Percentiles rank a stretch among this genome's conserved stretches.
Evolutionary conservation across 2,888 invertebrate species (phyloP).

Genomic region (Urechis unicinctus): DNA sequence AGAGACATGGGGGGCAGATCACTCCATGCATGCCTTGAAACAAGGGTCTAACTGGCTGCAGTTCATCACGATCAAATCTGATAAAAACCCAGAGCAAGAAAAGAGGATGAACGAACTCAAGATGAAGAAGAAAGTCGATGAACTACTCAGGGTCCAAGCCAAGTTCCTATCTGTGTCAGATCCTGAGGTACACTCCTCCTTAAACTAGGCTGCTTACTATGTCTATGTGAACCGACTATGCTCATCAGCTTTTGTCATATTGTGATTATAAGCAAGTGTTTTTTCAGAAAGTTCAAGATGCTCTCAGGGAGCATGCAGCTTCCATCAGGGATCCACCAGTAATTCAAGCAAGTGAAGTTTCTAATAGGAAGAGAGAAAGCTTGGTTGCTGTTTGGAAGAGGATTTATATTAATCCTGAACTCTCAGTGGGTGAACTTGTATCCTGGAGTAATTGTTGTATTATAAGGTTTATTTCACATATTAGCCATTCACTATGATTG

Average conservation of each 20-base stretch:
- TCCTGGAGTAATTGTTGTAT: background rate
- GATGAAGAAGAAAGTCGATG: slow-evolving; percentile 38
- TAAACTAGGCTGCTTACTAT: background rate
- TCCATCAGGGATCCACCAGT: slow-evolving; percentile 33
- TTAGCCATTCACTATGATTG: too few species aligned
- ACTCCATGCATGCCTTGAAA: slow-evolving; percentile 35
- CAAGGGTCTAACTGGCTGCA: slow-evolving; percentile 46
- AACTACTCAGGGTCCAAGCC: slow-evolving; percentile 36
- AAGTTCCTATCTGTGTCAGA: slow-evolving; percentile 40
- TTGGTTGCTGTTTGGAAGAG: slow-evolving; percentile 31
- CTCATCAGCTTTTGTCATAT: slow-evolving; percentile 4
- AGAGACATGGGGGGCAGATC: slow-evolving; percentile 43
- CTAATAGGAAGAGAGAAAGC: background rate
- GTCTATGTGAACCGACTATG: background rate
- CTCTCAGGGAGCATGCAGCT: slow-evolving; percentile 40
- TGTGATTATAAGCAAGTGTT: background rate
- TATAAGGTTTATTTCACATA: too few species aligned
- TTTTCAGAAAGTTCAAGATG: slow-evolving; percentile 34
- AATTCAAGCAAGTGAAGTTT: slow-evolving; percentile 20
- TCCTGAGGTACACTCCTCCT: slow-evolving; percentile 44
- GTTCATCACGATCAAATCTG: slow-evolving; percentile 35
- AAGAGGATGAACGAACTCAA: slow-evolving; percentile 38
- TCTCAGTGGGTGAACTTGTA: slow-evolving; percentile 28
- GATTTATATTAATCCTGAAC: slow-evolving; percentile 35
- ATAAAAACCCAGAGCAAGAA: slow-evolving; percentile 35